Base-by-base conservation (phyloP, 2,888 invertebrate species). In the Heteromyza rotundicornis region DNA sequence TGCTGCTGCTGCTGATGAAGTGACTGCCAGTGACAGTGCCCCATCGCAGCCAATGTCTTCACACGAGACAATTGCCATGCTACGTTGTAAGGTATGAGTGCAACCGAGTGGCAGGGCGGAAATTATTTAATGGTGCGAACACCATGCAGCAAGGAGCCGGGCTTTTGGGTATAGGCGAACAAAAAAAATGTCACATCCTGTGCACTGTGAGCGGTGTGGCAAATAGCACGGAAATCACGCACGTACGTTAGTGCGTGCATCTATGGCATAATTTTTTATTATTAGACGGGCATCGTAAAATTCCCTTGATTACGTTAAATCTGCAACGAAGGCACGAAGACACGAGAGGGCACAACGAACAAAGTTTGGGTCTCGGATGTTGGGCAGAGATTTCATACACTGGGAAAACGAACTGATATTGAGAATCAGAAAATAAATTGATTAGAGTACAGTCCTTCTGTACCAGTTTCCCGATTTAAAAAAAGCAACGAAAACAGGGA, bases 101-200 rank as follows among this genome's bases (percentile, higher is more conserved):
- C 17, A 27, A 2, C 16, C 47, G 49, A 57, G 57, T 63, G 66
- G 63, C 64, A 66, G 76, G 70, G 73, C 74, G 74, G 74, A 75
- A 75, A 78, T 78, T 79, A 79, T 78, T 78, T 78, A 78, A 79
- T 78, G 78, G 72, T 68, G 71, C 78, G 77, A 70, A 75, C 75
- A n/a, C n/a, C n/a, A 75, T 70, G 71, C 64, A 61, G 51, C 49
- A n/a, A 36, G 23, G 52, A 3, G 17, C 47, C n/a, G n/a, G n/a
- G n/a, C n/a, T n/a, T n/a, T n/a, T n/a, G n/a, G n/a, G n/a, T n/a
- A n/a, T n/a, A n/a, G n/a, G n/a, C n/a, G n/a, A 20, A n/a, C 47
- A 47, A 20, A 20, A 47, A 40, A n/a, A 47, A 59, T 44, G 23
- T 52, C 59, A 60, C 69, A 64, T 64, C 58, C 40, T 56, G n/a